These are phyloP conservation scores for Aphrophora alni DNA, from an alignment of 2,888 invertebrate species.

Conservation along the genomic window DNA sequence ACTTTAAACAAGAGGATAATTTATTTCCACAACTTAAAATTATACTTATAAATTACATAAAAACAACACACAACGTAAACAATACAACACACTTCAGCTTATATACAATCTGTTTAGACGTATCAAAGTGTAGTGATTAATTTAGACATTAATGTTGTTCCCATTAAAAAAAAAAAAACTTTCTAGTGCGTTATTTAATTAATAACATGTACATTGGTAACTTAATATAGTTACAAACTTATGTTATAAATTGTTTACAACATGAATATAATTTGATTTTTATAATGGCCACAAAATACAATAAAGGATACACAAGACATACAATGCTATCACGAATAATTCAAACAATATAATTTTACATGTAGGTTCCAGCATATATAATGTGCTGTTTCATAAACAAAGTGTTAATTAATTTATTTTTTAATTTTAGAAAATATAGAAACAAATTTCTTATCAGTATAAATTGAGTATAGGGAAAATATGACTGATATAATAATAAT, in stretches of 20 bases:
- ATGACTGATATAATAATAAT: no score
- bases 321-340: background rate
- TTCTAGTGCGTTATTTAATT: background rate
- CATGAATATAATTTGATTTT: background rate
- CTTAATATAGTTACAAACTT: background rate
- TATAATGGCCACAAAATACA: background rate
- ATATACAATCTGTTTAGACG: background rate
- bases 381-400: background rate
- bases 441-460: no score
- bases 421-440: no score
- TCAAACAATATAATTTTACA: background rate
- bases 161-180: background rate
- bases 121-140: background rate
- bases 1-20: background rate
- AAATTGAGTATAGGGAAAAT: no score
- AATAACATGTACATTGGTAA: background rate
- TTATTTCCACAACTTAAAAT: background rate
- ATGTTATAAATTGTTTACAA: background rate
- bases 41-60: background rate
- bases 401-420: no score
- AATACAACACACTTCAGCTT: background rate
- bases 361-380: background rate
- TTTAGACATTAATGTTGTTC: background rate
- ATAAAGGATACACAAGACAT: background rate
- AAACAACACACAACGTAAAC: background rate